A percentile compares a stretch with the other conserved stretches of the same genome.
Conservation (phyloP, 2,888 invertebrate genomes). For the Spodoptera littoralis region DNA sequence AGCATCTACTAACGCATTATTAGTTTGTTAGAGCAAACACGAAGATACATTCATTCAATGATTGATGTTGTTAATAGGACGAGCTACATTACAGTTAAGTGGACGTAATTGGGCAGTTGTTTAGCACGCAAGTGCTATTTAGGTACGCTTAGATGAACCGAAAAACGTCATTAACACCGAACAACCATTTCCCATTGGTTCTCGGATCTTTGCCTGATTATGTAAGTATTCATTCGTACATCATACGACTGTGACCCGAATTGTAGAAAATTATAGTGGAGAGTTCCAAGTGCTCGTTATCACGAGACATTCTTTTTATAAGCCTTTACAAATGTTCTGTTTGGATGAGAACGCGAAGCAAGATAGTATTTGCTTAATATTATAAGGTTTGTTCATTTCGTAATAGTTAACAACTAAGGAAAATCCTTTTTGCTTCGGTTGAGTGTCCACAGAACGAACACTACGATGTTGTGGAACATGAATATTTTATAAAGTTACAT, state of each 20-base stretch:
- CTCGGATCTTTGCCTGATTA: conserved; percentile 19
- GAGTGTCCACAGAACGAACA: no score
- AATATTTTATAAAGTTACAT: no score
- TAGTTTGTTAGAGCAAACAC: conserved; percentile 4
- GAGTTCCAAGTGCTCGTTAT: conserved; percentile 11
- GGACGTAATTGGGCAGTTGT: conserved; percentile 42
- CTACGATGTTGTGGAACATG: no score
- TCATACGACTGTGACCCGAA: conserved; percentile 28
- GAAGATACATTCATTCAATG: conserved; percentile 14
- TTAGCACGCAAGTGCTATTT: conserved; percentile 27
- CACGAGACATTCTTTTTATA: conserved; percentile 17
- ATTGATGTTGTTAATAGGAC: conserved; percentile 14
- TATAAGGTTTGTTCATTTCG: background rate
- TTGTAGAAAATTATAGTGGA: conserved; percentile 35
- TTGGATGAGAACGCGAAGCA: conserved; percentile 9
- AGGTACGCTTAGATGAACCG: conserved; percentile 1
- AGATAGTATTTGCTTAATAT: background rate
- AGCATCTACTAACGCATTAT: background rate
- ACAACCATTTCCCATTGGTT: conserved; percentile 1
- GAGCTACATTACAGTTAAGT: conserved; percentile 34
- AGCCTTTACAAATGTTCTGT: background rate
- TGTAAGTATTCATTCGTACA: background rate
- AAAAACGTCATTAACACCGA: conserved; percentile 6
- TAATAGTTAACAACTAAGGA: conserved; percentile 5
- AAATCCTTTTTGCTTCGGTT: background rate